Evolutionary conservation across 2,113 vertebrate genomes (phyloP).

Genomic region (Pao palembangensis): DNA sequence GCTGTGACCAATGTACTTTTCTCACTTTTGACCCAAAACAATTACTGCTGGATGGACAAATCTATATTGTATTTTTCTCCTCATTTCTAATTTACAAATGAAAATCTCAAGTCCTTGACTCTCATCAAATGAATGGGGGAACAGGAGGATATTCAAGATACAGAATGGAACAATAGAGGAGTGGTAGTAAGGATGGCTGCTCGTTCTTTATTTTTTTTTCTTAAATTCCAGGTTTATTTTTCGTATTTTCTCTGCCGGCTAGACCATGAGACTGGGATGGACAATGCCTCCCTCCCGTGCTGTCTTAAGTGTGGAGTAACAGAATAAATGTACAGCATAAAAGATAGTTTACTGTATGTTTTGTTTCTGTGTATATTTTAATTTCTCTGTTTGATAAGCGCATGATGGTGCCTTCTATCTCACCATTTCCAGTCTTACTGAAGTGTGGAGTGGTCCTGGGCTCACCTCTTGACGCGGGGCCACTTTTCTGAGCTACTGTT

Average conservation of each 20-base stretch:
- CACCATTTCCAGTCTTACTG: conserved; percentile 89
- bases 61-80: conserved; percentile 73
- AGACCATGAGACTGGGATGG: conserved; percentile 75
- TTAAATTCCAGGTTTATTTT: conserved; percentile 33
- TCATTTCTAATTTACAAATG: conserved; percentile 65
- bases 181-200: conserved; percentile 43
- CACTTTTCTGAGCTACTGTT: conserved; percentile 73
- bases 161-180: conserved; percentile 60
- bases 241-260: conserved; percentile 65
- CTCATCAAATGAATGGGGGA: conserved; percentile 62
- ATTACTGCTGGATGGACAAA: conserved; percentile 71
- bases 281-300: conserved; percentile 46
- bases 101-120: conserved; percentile 77
- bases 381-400: conserved; percentile 72
- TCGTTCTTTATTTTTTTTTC: conserved; percentile 11
- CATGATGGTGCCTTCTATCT: conserved; percentile 97
- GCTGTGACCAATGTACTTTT: conserved; percentile 81
- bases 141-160: conserved; percentile 42
- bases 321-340: conserved; percentile 87
- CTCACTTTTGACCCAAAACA: conserved; percentile 77
- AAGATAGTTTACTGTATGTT: conserved; percentile 83
- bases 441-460: conserved; percentile 79
- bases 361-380: conserved; percentile 64
- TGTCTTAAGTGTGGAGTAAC: conserved; percentile 49
- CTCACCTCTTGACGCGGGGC: conserved; percentile 75